Evolutionary conservation across 2,797 vertebrate species (phyloP).

Genomic region (Pseudochaenichthys georgianus): DNA sequence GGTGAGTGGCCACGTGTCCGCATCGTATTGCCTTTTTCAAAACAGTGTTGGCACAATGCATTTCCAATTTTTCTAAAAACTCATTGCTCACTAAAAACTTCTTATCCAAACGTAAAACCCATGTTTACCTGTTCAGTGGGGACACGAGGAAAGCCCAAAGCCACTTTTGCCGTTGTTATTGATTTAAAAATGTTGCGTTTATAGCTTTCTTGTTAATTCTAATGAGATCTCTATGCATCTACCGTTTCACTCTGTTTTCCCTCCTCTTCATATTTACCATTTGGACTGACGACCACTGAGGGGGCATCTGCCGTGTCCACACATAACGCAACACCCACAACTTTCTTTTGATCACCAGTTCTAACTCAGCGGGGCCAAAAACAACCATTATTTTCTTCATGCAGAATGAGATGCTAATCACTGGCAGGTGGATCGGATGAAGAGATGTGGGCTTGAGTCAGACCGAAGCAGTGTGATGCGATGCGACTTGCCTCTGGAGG

Average conservation of each 20-base stretch:
- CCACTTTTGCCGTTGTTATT: conserved; percentile 24
- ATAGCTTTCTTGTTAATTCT: conserved; percentile 50
- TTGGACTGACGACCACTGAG: conserved; percentile 39
- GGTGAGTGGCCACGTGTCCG: not conserved
- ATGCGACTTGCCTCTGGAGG: conserved; percentile 34
- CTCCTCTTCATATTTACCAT: conserved; percentile 40
- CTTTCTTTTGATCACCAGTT: conserved; percentile 57
- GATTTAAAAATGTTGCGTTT: conserved; percentile 48
- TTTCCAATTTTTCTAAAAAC: not conserved
- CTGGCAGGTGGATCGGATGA: conserved; percentile 41
- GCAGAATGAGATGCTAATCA: conserved; percentile 55
- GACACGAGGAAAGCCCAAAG: conserved; percentile 26
- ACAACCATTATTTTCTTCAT: conserved; percentile 37
- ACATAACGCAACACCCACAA: conserved; percentile 21
- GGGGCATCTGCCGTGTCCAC: conserved; percentile 53
- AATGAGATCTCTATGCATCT: not conserved
- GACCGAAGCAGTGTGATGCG: conserved; percentile 23
- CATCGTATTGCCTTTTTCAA: conserved; percentile 1
- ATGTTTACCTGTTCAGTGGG: conserved; percentile 36
- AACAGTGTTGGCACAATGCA: not conserved
- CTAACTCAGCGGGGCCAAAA: conserved; percentile 44
- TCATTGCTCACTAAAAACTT: conserved; percentile 10
- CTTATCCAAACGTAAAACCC: conserved; percentile 19
- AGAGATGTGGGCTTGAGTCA: conserved; percentile 35
- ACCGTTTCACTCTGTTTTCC: conserved; percentile 31